A percentile compares a stretch with the other conserved stretches of the same genome.
Conservation (phyloP, 1,140 invertebrate species). For the Anastrepha ludens region DNA sequence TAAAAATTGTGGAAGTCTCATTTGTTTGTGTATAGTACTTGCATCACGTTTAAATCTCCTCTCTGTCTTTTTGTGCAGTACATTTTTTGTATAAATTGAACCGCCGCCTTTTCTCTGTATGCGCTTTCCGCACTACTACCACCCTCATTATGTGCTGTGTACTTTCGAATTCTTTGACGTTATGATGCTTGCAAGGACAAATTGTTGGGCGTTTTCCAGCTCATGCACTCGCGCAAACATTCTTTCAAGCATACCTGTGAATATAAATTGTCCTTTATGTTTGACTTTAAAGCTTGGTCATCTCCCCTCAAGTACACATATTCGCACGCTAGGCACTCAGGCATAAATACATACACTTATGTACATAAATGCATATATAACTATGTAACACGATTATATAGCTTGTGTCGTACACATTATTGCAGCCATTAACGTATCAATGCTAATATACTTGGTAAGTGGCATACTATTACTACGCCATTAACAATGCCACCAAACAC, state of each 20-base stretch:
- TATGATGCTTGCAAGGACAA: constrained; percentile 23
- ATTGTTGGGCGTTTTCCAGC: constrained; percentile 29
- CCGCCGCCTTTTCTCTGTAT: too few species aligned
- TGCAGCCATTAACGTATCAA: constrained; percentile 43
- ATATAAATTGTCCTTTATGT: background rate
- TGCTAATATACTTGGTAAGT: constrained; percentile 23
- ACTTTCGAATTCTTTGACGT: constrained; percentile 33
- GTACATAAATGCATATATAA: background rate
- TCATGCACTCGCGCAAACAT: background rate
- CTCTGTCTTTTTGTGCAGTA: too few species aligned
- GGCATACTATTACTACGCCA: constrained; percentile 36
- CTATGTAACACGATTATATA: background rate
- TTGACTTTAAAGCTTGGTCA: background rate
- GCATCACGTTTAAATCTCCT: too few species aligned
- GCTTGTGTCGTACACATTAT: background rate
- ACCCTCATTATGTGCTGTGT: background rate
- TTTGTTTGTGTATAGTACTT: too few species aligned
- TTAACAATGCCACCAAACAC: background rate
- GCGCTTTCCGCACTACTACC: too few species aligned
- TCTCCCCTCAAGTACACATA: background rate
- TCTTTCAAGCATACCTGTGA: too few species aligned
- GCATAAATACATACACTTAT: background rate
- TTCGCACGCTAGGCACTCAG: background rate
- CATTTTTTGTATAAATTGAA: too few species aligned
- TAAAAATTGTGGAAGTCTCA: too few species aligned